Percentiles rank a stretch among this genome's conserved stretches.
phyloP scores from a whole-genome alignment of 1,140 invertebrate genomes.

The Nixonia krombeini region DNA sequence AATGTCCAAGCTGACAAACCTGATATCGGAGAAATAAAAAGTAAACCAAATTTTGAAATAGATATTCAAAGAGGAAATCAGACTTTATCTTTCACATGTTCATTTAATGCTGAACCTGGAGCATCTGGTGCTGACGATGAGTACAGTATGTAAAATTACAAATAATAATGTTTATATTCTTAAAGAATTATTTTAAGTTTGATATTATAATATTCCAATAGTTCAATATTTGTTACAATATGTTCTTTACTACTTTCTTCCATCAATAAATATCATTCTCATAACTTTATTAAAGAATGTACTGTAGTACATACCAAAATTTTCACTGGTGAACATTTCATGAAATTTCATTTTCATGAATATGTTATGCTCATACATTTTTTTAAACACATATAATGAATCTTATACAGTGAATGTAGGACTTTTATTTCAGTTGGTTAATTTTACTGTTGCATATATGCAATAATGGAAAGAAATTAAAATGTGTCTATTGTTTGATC shows the following conservation, averaged over 20 bases:
- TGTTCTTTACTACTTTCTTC: too few species aligned
- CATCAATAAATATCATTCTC: too few species aligned
- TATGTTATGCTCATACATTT: slow-evolving; percentile 35
- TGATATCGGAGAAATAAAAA: slow-evolving; percentile 85
- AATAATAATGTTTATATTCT: too few species aligned
- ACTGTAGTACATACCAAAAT: too few species aligned
- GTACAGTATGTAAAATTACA: slow-evolving; percentile 76
- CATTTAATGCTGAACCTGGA: slow-evolving; percentile 77
- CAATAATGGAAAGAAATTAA: too few species aligned
- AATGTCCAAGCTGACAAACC: slow-evolving; percentile 77
- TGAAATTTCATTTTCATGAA: too few species aligned
- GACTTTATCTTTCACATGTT: slow-evolving; percentile 87
- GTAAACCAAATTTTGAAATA: slow-evolving; percentile 89
- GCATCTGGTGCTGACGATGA: slow-evolving; percentile 78
- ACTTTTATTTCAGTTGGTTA: too few species aligned
- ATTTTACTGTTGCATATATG: neutral
- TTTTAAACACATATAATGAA: too few species aligned
- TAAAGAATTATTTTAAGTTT: slow-evolving; percentile 64
- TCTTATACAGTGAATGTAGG: too few species aligned
- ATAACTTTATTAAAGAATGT: slow-evolving; percentile 34
- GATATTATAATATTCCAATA: slow-evolving; percentile 22
- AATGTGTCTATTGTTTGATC: too few species aligned
- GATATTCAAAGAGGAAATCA: slow-evolving; percentile 82
- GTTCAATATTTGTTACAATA: too few species aligned
- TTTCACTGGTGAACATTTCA: too few species aligned